Evolutionary conservation across 1,140 invertebrate species (phyloP).

Genomic region (Bombus fervidus): DNA sequence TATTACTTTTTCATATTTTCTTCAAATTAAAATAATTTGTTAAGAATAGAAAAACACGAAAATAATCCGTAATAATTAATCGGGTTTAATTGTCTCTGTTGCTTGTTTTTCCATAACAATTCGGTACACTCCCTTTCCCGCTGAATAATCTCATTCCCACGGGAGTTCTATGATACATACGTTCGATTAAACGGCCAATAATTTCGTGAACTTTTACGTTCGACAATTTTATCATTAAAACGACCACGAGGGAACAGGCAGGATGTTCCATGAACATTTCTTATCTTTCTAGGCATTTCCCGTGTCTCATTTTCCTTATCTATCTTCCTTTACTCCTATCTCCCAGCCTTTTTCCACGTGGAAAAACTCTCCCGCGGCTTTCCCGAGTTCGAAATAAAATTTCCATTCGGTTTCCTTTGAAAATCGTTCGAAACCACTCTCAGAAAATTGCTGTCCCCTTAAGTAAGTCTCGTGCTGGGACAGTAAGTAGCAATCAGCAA

Average conservation of each 20-base stretch:
- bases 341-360: not conserved
- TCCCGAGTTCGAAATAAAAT: not conserved
- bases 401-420: slow-evolving; percentile 23
- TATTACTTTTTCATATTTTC: not conserved
- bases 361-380: not conserved
- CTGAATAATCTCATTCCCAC: not conserved
- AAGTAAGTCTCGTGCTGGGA: not conserved
- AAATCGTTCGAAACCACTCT: slow-evolving; percentile 11
- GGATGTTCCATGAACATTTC: not conserved
- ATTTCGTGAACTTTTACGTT: not conserved
- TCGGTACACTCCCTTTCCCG: not conserved
- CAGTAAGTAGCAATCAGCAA: slow-evolving; percentile 8
- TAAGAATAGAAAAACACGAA: not conserved
- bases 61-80: slow-evolving; percentile 7
- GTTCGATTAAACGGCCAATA: not conserved
- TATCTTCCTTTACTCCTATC: not conserved
- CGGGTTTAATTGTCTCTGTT: not conserved
- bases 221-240: slow-evolving; percentile 1
- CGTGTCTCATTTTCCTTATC: not conserved
- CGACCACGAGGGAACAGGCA: too few relatives aligned
- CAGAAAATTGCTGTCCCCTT: slow-evolving; percentile 14
- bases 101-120: not conserved
- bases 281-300: slow-evolving; percentile 24
- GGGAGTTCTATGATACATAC: not conserved
- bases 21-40: not conserved